Evolutionary conservation across 2,797 vertebrate species (phyloP).

Genomic region (Sebastes reedi): DNA sequence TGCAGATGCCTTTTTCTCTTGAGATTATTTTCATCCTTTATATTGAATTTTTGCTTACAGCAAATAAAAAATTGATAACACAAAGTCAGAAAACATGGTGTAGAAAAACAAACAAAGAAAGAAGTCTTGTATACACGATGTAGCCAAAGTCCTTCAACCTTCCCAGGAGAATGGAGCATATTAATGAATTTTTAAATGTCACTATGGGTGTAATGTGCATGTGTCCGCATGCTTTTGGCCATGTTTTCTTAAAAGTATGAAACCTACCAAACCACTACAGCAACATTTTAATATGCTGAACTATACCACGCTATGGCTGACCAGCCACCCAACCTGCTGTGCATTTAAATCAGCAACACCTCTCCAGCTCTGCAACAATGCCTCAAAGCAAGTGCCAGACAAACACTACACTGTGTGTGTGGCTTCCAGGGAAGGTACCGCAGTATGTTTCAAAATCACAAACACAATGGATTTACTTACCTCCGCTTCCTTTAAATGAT

Average conservation of each 20-base stretch:
- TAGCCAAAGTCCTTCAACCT: background rate
- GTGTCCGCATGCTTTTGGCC: background rate
- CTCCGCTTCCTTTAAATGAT: constrained; percentile 93
- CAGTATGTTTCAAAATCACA: constrained; percentile 15
- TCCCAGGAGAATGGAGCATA: background rate
- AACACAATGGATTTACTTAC: constrained; percentile 82
- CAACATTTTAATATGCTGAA: constrained; percentile 45
- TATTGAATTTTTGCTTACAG: background rate
- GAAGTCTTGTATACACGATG: background rate
- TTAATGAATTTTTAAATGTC: background rate
- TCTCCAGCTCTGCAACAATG: constrained; percentile 16
- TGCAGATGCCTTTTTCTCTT: background rate
- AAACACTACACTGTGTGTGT: background rate
- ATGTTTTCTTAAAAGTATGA: background rate
- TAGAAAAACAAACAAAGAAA: background rate
- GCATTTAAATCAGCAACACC: constrained; percentile 41
- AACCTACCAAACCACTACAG: background rate
- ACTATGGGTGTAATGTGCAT: background rate
- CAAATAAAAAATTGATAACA: background rate
- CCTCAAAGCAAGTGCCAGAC: constrained; percentile 1
- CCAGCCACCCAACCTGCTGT: constrained; percentile 16
- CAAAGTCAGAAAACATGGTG: background rate
- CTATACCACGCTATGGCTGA: constrained; percentile 8
- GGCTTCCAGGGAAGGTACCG: background rate
- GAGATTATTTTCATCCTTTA: background rate